Conservation (phyloP, 2,888 invertebrate genomes). For the Allacma fusca region DNA sequence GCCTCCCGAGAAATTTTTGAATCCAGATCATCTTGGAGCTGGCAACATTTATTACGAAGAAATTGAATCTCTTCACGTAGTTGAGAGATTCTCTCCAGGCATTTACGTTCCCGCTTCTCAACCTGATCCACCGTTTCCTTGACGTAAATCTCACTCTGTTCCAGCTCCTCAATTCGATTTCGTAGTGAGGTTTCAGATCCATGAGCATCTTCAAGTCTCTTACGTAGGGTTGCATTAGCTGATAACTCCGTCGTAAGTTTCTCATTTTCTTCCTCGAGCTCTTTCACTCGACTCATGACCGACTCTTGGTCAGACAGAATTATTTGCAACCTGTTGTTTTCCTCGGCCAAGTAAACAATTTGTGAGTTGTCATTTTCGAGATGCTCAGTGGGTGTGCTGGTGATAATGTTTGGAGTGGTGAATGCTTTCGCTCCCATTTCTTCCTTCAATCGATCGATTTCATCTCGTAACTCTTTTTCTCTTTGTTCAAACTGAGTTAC, state of each 20-base stretch:
- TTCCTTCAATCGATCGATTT: constrained; percentile 57
- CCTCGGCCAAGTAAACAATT: constrained; percentile 62
- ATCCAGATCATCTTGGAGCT: constrained; percentile 60
- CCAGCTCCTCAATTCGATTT: constrained; percentile 71
- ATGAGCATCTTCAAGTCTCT: constrained; percentile 55
- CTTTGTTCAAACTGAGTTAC: constrained; percentile 52
- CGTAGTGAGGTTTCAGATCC: constrained; percentile 70
- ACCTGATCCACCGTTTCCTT: constrained; percentile 49
- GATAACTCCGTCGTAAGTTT: constrained; percentile 54
- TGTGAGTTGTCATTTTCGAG: constrained; percentile 34
- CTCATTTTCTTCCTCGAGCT: constrained; percentile 65
- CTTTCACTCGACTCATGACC: constrained; percentile 70
- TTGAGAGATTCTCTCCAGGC: constrained; percentile 55
- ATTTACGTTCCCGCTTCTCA: constrained; percentile 56
- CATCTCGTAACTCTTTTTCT: constrained; percentile 54
- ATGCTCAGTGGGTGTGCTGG: neutral
- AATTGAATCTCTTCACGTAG: constrained; percentile 59
- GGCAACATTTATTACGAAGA: constrained; percentile 57
- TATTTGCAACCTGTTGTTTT: constrained; percentile 69
- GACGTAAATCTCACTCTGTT: constrained; percentile 68
- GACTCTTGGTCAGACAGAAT: constrained; percentile 67
- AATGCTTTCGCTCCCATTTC: constrained; percentile 46
- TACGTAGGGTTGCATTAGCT: constrained; percentile 48
- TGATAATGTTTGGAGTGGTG: neutral
- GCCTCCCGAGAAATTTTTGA: constrained; percentile 46